Conservation (phyloP, 2,888 invertebrate species). For the Prosapia bicincta region DNA sequence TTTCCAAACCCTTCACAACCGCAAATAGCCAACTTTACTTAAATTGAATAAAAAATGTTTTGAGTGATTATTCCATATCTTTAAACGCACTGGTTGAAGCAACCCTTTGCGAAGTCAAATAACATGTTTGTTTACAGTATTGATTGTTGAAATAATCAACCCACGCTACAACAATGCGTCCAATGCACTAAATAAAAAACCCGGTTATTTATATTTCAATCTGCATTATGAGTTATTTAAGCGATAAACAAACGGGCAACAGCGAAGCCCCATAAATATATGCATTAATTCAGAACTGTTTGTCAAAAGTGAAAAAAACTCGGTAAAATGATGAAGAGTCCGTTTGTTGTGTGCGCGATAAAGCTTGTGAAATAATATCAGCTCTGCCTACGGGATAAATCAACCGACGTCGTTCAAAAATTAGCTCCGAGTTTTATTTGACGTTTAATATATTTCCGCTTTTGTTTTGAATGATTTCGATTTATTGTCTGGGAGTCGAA, state of each 20-base stretch:
- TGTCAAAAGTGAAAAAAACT: background rate
- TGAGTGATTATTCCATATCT: no score
- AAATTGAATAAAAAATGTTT: no score
- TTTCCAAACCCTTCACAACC: no score
- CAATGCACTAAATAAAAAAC: background rate
- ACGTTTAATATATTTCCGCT: conserved; percentile 2
- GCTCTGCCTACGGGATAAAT: background rate
- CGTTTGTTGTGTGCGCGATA: background rate
- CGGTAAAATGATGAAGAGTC: background rate
- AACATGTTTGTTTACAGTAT: no score
- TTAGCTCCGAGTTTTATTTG: background rate
- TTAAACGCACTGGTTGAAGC: no score
- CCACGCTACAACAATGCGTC: no score
- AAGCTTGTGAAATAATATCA: background rate
- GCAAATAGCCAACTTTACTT: no score
- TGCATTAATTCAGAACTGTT: background rate
- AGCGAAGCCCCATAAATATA: background rate
- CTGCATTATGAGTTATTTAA: background rate
- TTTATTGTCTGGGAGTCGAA: background rate
- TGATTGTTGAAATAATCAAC: no score
- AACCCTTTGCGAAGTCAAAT: no score
- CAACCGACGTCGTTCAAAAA: background rate
- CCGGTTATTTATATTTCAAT: background rate
- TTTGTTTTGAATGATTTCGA: background rate
- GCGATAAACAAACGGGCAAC: background rate